These are phyloP conservation scores for Melangyna quadrimaculata DNA, from an alignment of 2,888 invertebrate genomes.

Conservation along the genomic window DNA sequence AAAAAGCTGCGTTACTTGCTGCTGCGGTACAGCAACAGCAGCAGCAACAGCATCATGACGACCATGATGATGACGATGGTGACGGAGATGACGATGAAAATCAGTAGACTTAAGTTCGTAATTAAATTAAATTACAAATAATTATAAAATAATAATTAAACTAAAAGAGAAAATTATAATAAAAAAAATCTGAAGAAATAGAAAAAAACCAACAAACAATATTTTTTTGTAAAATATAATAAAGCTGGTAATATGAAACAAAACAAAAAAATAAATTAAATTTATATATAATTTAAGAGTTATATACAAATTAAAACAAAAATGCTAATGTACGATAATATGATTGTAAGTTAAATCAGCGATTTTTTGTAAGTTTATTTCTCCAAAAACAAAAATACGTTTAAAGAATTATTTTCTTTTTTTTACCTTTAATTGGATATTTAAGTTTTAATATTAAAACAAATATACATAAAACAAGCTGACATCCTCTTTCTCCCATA, in stretches of 20 bases:
- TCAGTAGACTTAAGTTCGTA: conserved; percentile 80
- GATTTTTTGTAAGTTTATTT: conserved; percentile 54
- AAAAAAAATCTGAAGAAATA: conserved; percentile 63
- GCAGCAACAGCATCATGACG: conserved; percentile 78
- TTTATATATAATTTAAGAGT: conserved; percentile 48
- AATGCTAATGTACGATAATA: conserved; percentile 69
- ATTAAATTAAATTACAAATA: conserved; percentile 70
- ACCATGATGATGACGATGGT: conserved; percentile 80
- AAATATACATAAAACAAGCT: conserved; percentile 26
- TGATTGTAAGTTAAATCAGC: conserved; percentile 49
- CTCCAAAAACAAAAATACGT: conserved; percentile 40
- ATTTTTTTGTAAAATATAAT: conserved; percentile 71
- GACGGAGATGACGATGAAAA: conserved; percentile 81
- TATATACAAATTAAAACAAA: conserved; percentile 34
- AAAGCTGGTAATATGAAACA: conserved; percentile 61
- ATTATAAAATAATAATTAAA: conserved; percentile 65
- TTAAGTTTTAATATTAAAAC: conserved; percentile 48
- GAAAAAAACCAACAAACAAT: conserved; percentile 70
- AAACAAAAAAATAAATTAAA: conserved; percentile 27
- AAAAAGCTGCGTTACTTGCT: conserved; percentile 80
- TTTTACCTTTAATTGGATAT: conserved; percentile 64
- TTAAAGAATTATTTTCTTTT: conserved; percentile 48
- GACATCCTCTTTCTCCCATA: conserved; percentile 62
- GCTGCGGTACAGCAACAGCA: conserved; percentile 79
- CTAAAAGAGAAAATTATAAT: conserved; percentile 59